These are phyloP conservation scores for Mythimna ferrago DNA, from an alignment of 2,888 invertebrate genomes.

Conservation along the genomic window DNA sequence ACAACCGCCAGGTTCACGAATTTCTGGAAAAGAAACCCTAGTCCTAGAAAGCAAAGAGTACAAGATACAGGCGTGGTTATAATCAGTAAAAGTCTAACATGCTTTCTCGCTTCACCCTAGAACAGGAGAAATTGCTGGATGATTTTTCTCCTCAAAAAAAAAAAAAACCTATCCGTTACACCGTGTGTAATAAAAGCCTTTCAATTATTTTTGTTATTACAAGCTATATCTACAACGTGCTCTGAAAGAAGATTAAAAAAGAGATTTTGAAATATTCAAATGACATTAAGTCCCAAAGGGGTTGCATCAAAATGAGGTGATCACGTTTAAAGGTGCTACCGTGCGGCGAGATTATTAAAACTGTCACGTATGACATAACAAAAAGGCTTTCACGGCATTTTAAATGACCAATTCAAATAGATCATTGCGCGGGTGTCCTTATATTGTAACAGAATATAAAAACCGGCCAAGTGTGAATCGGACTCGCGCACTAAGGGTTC, in stretches of 20 bases:
- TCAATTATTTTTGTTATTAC: neutral
- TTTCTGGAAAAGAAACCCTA: too few species aligned
- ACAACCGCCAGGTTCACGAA: too few species aligned
- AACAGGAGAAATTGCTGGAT: too few species aligned
- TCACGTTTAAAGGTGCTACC: conserved; percentile 81
- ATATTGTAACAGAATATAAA: conserved; percentile 20
- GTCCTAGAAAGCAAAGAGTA: too few species aligned
- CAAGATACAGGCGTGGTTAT: too few species aligned
- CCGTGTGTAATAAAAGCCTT: neutral
- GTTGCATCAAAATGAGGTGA: conserved; percentile 83
- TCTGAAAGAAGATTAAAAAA: conserved; percentile 20
- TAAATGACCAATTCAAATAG: conserved; percentile 57
- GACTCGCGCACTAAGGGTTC: too few species aligned
- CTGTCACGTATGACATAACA: conserved; percentile 81
- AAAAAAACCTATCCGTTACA: too few species aligned
- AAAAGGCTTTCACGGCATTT: conserved; percentile 73
- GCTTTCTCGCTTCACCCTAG: too few species aligned
- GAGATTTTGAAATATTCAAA: conserved; percentile 78
- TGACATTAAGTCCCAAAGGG: conserved; percentile 76
- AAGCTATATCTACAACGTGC: conserved; percentile 15
- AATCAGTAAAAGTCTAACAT: too few species aligned
- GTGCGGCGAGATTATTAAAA: conserved; percentile 74
- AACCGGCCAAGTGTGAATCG: too few species aligned
- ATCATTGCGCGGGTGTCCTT: conserved; percentile 29
- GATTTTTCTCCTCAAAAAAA: too few species aligned